phyloP scores from a whole-genome alignment of 2,888 invertebrate genomes.

The Portevinia maculata region DNA sequence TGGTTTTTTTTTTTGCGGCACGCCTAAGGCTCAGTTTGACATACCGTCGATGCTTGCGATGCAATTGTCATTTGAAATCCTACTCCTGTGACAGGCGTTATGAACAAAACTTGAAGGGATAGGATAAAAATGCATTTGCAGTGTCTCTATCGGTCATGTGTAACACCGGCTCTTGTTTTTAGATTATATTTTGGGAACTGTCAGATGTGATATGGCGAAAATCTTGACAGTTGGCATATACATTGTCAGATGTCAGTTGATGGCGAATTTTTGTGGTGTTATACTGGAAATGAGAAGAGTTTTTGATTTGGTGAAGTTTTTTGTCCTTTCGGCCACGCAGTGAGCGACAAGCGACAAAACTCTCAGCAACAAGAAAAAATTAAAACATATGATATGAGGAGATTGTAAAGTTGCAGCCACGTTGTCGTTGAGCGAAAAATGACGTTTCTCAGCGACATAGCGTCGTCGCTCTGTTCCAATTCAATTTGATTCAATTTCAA shows the following conservation, averaged over 20 bases:
- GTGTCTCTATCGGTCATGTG: constrained; percentile 28
- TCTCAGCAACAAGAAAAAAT: no score
- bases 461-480: no score
- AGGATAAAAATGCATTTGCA: constrained; percentile 59
- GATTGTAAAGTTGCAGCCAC: no score
- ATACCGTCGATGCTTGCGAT: constrained; percentile 71
- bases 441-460: no score
- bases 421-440: no score
- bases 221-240: constrained; percentile 58
- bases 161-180: constrained; percentile 29
- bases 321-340: no score
- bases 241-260: constrained; percentile 64
- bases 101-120: neutral
- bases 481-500: no score
- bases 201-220: constrained; percentile 46
- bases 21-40: constrained; percentile 69
- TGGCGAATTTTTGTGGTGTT: constrained; percentile 41
- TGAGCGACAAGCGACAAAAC: no score
- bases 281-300: constrained; percentile 12
- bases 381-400: no score
- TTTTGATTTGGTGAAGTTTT: neutral
- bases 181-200: constrained; percentile 46
- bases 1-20: constrained; percentile 19
- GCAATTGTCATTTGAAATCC: constrained; percentile 74
- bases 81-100: constrained; percentile 62